These are phyloP conservation scores for Catharus fuscescens DNA, from an alignment of 2,113 vertebrate genomes.

Conservation along the genomic window DNA sequence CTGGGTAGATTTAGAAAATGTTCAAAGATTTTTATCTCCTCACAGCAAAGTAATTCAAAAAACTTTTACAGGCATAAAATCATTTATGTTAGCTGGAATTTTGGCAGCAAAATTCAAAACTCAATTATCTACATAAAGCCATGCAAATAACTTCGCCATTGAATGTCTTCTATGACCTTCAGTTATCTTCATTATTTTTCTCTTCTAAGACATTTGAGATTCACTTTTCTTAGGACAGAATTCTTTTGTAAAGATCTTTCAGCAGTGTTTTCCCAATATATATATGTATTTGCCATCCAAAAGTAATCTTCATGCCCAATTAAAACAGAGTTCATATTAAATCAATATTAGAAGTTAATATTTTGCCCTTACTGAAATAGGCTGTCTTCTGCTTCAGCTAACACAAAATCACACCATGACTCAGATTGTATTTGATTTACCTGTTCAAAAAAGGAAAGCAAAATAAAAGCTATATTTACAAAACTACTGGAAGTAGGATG, in stretches of 20 bases:
- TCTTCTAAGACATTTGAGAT: neutral
- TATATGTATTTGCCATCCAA: neutral
- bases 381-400: constrained; percentile 2
- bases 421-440: neutral
- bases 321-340: neutral
- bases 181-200: neutral
- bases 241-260: neutral
- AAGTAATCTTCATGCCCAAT: neutral
- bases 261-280: neutral
- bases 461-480: neutral
- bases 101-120: neutral
- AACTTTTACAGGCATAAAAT: neutral
- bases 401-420: neutral
- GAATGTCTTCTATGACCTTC: neutral
- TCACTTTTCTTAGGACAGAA: neutral
- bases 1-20: neutral
- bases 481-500: neutral
- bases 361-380: neutral
- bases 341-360: constrained; percentile 9
- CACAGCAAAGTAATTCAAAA: neutral
- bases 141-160: neutral
- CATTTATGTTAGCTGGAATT: neutral
- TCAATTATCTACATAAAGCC: neutral
- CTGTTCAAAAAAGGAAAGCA: neutral
- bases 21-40: neutral